These are phyloP conservation scores for Drymodes brunneopygia DNA, from an alignment of 2,113 vertebrate species.

Conservation along the genomic window DNA sequence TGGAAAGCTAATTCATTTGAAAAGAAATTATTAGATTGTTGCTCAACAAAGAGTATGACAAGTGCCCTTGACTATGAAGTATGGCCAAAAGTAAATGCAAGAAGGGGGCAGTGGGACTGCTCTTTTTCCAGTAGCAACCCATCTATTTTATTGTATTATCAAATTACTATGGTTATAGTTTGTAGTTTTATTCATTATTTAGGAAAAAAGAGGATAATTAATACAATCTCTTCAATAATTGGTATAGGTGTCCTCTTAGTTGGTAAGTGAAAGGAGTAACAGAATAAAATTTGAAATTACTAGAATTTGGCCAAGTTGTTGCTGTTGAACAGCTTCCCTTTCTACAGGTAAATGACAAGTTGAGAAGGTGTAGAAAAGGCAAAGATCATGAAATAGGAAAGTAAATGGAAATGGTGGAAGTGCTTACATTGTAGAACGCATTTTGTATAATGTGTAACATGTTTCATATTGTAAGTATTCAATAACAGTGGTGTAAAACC, in stretches of 20 bases:
- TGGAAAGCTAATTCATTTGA: neutral
- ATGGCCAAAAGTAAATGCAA: neutral
- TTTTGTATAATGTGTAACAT: neutral
- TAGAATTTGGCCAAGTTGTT: neutral
- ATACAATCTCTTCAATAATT: neutral
- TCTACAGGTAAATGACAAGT: neutral
- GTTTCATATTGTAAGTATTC: neutral
- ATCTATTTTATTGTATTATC: neutral
- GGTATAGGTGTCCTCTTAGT: neutral
- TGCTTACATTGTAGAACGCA: neutral
- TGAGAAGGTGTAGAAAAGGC: neutral
- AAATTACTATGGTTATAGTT: neutral
- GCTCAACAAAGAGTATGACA: neutral
- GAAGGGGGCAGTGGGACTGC: neutral
- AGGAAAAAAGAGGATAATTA: neutral
- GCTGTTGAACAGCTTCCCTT: neutral
- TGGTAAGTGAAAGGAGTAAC: neutral
- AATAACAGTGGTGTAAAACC: neutral
- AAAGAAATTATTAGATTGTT: neutral
- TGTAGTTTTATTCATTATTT: neutral
- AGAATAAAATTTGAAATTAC: neutral
- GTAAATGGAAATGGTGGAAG: neutral
- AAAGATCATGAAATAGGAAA: neutral
- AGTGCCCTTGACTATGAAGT: neutral
- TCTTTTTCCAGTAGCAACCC: neutral